A percentile compares a stretch with the other conserved stretches of the same genome.
Evolutionary conservation across 2,888 invertebrate genomes (phyloP).

Genomic region (Halocaridina rubra): DNA sequence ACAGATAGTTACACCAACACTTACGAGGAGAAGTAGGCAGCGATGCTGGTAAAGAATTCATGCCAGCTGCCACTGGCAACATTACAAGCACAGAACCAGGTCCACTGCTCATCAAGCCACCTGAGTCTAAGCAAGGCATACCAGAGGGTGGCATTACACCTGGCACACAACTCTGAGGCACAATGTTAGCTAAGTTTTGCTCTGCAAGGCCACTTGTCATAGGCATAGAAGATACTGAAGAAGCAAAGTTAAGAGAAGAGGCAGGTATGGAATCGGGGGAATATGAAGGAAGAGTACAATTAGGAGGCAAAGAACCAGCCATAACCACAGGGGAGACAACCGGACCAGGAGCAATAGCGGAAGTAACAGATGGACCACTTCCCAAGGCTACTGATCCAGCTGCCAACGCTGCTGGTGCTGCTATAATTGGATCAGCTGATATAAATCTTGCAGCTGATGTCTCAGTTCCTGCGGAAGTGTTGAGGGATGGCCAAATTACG

Average conservation of each 20-base stretch:
- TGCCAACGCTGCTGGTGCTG: background rate
- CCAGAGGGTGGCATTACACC: background rate
- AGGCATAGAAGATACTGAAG: background rate
- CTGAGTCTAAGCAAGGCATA: background rate
- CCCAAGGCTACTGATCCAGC: conserved; percentile 1
- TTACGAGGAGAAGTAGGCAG: conserved; percentile 11
- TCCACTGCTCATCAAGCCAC: background rate
- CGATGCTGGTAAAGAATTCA: background rate
- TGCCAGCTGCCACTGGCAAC: background rate
- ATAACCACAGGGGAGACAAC: conserved; percentile 42
- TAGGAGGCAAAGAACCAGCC: conserved; percentile 15
- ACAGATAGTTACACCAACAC: too few relatives aligned
- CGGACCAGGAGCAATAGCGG: conserved; percentile 40
- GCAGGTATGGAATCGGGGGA: conserved; percentile 27
- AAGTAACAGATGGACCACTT: conserved; percentile 30
- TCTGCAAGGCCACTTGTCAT: background rate
- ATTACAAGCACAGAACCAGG: conserved; percentile 6
- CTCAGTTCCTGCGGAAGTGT: conserved; percentile 26
- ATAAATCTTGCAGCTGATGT: background rate
- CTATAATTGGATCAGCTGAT: background rate
- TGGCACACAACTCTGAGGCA: background rate
- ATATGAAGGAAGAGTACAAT: conserved; percentile 17
- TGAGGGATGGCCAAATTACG: conserved; percentile 31
- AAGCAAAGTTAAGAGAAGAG: conserved; percentile 13
- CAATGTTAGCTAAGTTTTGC: background rate